phyloP scores from a whole-genome alignment of 2,113 vertebrate genomes.

The Brachypodius melanocephalos region DNA sequence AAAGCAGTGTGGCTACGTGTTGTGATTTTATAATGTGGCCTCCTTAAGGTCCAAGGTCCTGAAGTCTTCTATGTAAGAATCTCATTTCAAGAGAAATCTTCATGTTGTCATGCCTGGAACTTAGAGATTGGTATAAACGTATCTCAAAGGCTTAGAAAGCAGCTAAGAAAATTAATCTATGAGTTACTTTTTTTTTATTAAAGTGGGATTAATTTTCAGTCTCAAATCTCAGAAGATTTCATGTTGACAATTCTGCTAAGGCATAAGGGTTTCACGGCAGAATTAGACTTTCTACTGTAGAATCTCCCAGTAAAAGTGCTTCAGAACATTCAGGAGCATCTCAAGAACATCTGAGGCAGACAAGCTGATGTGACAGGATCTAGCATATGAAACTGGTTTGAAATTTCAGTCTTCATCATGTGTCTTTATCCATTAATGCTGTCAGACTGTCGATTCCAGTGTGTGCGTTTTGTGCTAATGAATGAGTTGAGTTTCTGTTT shows the following conservation, averaged over 20 bases:
- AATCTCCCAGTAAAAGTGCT: background rate
- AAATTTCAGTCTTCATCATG: background rate
- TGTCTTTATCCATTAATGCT: background rate
- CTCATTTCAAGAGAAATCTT: background rate
- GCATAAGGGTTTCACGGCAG: background rate
- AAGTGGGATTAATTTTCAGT: background rate
- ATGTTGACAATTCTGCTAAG: background rate
- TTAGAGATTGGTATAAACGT: background rate
- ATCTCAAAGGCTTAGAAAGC: background rate
- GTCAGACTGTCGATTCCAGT: background rate
- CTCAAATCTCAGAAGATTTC: background rate
- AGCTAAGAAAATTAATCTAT: background rate
- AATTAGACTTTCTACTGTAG: background rate
- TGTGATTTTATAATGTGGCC: background rate
- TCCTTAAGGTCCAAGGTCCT: background rate
- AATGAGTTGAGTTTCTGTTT: background rate
- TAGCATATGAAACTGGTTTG: background rate
- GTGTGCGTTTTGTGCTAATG: background rate
- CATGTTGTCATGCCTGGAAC: background rate
- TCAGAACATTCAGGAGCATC: background rate
- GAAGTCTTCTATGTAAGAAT: background rate
- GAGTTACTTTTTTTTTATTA: conserved; percentile 27
- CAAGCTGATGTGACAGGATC: background rate
- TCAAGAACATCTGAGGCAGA: background rate
- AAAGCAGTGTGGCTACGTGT: background rate